phyloP scores from a whole-genome alignment of 2,797 vertebrate genomes.

The Meda fulgida region DNA sequence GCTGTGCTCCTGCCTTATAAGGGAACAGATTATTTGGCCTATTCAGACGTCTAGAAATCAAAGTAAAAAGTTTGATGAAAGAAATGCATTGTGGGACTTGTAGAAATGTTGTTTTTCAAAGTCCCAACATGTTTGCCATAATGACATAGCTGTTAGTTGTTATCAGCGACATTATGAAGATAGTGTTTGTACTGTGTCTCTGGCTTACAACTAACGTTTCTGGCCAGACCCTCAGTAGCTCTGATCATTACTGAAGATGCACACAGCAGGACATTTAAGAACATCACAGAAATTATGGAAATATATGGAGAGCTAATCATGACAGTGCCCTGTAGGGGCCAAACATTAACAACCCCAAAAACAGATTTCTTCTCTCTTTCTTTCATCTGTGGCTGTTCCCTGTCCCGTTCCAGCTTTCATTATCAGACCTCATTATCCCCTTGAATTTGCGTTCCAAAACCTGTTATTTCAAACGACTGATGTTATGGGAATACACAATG shows the following conservation, averaged over 20 bases:
- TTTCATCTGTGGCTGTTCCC: slow-evolving; percentile 76
- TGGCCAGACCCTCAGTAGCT: slow-evolving; percentile 55
- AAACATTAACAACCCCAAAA: slow-evolving; percentile 76
- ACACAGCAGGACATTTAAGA: slow-evolving; percentile 79
- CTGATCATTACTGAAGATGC: slow-evolving; percentile 73
- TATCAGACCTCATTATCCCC: slow-evolving; percentile 76
- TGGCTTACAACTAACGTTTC: slow-evolving; percentile 23
- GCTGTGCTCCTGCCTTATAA: neutral
- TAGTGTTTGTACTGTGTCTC: slow-evolving; percentile 33
- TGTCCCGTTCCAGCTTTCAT: slow-evolving; percentile 70
- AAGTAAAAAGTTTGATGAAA: neutral
- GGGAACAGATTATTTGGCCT: neutral
- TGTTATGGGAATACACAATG: slow-evolving; percentile 24
- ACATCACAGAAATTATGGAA: slow-evolving; percentile 86
- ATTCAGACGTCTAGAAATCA: neutral
- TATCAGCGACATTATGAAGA: slow-evolving; percentile 18
- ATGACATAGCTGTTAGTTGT: slow-evolving; percentile 14
- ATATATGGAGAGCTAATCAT: slow-evolving; percentile 86
- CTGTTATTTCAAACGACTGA: slow-evolving; percentile 61
- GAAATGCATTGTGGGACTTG: neutral
- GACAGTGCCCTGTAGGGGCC: slow-evolving; percentile 77
- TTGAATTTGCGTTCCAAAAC: slow-evolving; percentile 68
- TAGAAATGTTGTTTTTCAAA: neutral
- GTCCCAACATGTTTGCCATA: neutral
- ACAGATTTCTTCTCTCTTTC: slow-evolving; percentile 68